Percentiles rank a stretch among this genome's conserved stretches.
These are phyloP conservation scores for Hexactinellida sp. DNA, from an alignment of 37 sponge, comb jelly and placozoan species.

Conservation along the genomic window DNA sequence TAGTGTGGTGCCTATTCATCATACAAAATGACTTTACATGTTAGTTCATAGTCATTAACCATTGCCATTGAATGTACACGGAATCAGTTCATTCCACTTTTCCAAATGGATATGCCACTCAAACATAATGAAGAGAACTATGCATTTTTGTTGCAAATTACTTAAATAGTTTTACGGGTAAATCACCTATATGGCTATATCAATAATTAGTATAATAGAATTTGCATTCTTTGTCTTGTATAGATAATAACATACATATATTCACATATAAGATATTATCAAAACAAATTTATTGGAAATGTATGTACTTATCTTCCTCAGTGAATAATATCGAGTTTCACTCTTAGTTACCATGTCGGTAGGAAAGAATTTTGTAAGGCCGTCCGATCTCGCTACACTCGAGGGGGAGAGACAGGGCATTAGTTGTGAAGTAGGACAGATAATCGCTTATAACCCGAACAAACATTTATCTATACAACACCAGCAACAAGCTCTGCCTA, in stretches of 20 bases:
- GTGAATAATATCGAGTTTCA: too few species aligned
- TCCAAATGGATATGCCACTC: neutral
- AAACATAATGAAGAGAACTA: neutral
- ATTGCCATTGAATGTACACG: neutral
- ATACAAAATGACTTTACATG: constrained; percentile 6
- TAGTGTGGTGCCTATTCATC: constrained; percentile 13
- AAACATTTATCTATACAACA: constrained; percentile 57
- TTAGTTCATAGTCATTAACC: neutral
- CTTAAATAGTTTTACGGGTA: too few species aligned
- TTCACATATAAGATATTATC: too few species aligned
- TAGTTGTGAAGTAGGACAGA: constrained; percentile 42
- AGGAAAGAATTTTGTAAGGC: neutral
- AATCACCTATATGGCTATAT: too few species aligned
- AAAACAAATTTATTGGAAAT: neutral
- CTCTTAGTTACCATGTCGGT: neutral
- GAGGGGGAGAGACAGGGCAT: constrained; percentile 9
- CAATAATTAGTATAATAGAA: too few species aligned
- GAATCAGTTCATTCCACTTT: neutral
- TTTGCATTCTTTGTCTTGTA: too few species aligned
- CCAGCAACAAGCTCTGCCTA: constrained; percentile 78
- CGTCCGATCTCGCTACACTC: neutral
- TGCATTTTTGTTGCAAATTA: neutral
- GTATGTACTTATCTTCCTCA: neutral
- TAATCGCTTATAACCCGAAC: constrained; percentile 56
- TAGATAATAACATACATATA: too few species aligned